Base-by-base conservation (phyloP, 2,797 vertebrate genomes). In the Clarias platycephalus region DNA sequence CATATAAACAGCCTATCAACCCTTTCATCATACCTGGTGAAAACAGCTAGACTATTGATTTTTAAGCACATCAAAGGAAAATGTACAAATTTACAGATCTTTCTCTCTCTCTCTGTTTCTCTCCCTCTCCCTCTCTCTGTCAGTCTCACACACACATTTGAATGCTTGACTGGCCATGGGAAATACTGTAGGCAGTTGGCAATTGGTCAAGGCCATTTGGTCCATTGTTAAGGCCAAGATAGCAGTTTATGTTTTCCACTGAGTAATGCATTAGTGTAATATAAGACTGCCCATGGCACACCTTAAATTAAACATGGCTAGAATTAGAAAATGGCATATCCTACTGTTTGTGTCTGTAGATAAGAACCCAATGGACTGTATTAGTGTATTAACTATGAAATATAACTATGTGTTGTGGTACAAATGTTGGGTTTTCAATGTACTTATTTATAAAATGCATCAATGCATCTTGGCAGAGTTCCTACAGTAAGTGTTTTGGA, bases 1-100 rank as follows among this genome's bases (percentile, higher is more conserved):
- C n/a, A 6, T 83, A 31, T 83, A 83, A 85, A 82, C 80, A 82
- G 63, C 74, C 40, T 82, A 63, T 71, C 60, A 44, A 20, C 79
- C 20, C 81, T 80, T 34, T 64, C 68, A 68, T 20, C 20, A 6
- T 79, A 84, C 10, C 62, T 55, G 67, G 57, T 57, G 44, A 75
- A 55, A 24, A 40, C 2, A 0, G 1, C 4, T 16, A 0, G 49
- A 26, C n/a, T 60, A 49, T 62, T 70, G 40, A 40, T 62, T 79
- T 28, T 31, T 71, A 70, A 84, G 28, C 16, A 79, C 76, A 84
- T 70, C 9, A 79, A 26, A 58, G 31, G 8, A 10, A 68, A 8
- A 57, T 26, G 18, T 37, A 34, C 28, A 24, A 13, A 6, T 76
- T 60, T 12, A 74, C 71, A 49, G 37, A 44, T 58, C 57, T 12